Evolutionary conservation across 2,113 vertebrate genomes (phyloP).

Genomic region (Falco punctatus): DNA sequence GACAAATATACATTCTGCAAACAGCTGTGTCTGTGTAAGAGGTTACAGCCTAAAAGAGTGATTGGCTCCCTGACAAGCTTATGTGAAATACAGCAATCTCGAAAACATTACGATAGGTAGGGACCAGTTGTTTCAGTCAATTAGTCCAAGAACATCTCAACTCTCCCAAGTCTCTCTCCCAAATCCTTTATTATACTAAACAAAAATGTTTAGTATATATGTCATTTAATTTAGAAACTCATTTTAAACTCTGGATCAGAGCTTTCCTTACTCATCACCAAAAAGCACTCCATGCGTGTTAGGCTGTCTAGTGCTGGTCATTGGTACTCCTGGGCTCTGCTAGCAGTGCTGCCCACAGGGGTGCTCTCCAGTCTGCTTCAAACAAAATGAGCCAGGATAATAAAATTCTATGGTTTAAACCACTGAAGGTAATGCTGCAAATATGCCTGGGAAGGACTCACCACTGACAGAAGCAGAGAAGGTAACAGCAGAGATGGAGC

Average conservation of each 20-base stretch:
- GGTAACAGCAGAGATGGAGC: not conserved
- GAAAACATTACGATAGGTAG: not conserved
- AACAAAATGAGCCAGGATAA: not conserved
- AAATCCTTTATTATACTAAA: not conserved
- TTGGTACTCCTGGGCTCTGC: not conserved
- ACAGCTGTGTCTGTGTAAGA: not conserved
- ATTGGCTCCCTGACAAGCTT: not conserved
- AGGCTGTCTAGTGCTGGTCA: not conserved
- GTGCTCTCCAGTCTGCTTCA: not conserved
- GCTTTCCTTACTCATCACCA: not conserved
- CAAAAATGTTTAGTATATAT: not conserved
- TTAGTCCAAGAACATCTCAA: not conserved
- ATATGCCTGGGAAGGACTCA: not conserved
- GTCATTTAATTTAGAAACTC: not conserved
- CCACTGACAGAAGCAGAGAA: not conserved
- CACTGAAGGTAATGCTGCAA: not conserved
- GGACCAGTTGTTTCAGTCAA: not conserved
- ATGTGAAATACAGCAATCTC: not conserved
- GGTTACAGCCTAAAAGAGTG: not conserved
- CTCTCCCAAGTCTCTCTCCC: not conserved
- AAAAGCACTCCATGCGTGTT: not conserved
- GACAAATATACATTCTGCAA: not conserved
- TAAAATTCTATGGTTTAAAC: not conserved
- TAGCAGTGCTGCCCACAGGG: not conserved
- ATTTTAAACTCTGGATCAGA: not conserved